These are phyloP conservation scores for Atractosteus spatula DNA, from an alignment of 2,113 vertebrate genomes.

Conservation along the genomic window DNA sequence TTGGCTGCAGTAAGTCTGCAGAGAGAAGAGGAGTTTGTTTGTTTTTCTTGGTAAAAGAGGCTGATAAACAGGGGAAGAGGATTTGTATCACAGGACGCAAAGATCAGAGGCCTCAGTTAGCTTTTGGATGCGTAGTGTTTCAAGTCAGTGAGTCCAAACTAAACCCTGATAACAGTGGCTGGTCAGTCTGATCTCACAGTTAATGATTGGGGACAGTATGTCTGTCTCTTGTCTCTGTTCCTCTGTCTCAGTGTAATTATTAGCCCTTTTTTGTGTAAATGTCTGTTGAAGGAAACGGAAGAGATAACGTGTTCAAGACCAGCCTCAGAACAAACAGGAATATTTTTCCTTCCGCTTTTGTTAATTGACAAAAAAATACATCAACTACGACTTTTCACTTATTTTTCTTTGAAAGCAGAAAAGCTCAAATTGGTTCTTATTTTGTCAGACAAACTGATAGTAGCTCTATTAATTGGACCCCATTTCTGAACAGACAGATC, in stretches of 20 bases:
- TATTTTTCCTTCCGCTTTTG: background rate
- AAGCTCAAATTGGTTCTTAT: too few relatives aligned
- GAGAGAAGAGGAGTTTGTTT: too few relatives aligned
- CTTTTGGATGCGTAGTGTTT: constrained; percentile 30
- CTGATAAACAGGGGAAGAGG: background rate
- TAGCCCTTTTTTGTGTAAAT: background rate
- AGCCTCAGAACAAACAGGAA: background rate
- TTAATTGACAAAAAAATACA: background rate
- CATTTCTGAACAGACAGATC: too few relatives aligned
- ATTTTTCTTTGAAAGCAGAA: background rate
- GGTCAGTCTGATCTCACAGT: constrained; percentile 48
- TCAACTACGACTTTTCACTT: background rate
- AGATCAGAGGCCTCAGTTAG: constrained; percentile 47
- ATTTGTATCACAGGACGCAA: constrained; percentile 28
- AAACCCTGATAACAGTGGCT: constrained; percentile 52
- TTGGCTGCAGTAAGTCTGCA: too few relatives aligned
- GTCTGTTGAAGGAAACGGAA: constrained; percentile 6
- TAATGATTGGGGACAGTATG: constrained; percentile 47
- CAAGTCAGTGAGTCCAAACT: constrained; percentile 54
- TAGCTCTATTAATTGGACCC: too few relatives aligned
- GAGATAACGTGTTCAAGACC: background rate
- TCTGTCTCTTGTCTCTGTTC: constrained; percentile 56
- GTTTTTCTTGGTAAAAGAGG: too few relatives aligned
- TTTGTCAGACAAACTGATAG: too few relatives aligned
- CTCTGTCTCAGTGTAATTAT: constrained; percentile 46